These are phyloP conservation scores for Punctoribates punctum DNA, from an alignment of 2,888 invertebrate genomes.

Conservation along the genomic window DNA sequence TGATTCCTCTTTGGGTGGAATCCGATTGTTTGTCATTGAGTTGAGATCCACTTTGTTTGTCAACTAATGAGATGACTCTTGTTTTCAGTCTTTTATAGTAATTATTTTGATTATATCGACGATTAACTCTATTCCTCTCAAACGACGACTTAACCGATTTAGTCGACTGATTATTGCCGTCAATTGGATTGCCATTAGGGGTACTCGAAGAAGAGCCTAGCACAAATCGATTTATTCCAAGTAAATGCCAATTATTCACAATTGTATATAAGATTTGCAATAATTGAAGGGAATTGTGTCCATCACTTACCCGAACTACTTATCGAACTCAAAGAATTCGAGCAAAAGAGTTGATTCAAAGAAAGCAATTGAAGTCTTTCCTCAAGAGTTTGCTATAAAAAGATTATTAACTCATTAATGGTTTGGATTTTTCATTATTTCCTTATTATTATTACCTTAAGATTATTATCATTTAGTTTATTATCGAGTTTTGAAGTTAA, in stretches of 20 bases:
- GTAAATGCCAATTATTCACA: no score
- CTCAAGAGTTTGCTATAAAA: constrained; percentile 15
- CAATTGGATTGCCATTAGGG: constrained; percentile 71
- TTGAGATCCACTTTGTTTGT: constrained; percentile 6
- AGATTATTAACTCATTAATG: not conserved
- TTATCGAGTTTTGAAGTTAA: constrained; percentile 1
- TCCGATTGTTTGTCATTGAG: not conserved
- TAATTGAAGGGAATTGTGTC: not conserved
- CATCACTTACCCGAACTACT: not conserved
- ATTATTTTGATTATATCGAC: constrained; percentile 16
- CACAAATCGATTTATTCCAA: not conserved
- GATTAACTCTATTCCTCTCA: not conserved
- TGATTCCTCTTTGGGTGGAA: not conserved
- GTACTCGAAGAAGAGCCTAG: constrained; percentile 44
- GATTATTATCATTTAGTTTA: constrained; percentile 3
- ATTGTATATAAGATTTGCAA: no score
- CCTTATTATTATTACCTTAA: constrained; percentile 1
- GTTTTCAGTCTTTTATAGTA: constrained; percentile 16
- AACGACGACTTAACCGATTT: not conserved
- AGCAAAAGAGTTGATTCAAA: not conserved
- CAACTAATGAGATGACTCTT: constrained; percentile 13
- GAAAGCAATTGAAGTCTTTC: constrained; percentile 16
- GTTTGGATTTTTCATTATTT: not conserved
- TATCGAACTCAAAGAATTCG: not conserved
- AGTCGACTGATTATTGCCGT: constrained; percentile 76